These are phyloP conservation scores for Trematocara unimaculatum DNA, from an alignment of 2,113 vertebrate species.

Conservation along the genomic window DNA sequence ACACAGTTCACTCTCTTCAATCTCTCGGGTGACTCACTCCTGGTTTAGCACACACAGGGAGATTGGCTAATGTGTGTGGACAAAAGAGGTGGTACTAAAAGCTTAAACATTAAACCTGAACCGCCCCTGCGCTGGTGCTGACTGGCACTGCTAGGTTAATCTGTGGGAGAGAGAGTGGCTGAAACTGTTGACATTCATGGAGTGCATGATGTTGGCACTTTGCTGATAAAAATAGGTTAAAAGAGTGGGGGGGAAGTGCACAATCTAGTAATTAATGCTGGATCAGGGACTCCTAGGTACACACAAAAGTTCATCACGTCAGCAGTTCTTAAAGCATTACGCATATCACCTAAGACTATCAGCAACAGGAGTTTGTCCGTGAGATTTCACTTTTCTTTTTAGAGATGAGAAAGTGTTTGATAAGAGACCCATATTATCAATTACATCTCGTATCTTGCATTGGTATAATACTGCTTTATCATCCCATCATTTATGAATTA, in stretches of 20 bases:
- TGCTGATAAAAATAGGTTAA: neutral
- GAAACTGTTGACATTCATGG: neutral
- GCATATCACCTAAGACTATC: neutral
- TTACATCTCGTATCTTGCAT: constrained; percentile 28
- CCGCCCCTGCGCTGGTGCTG: constrained; percentile 10
- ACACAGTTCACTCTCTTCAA: neutral
- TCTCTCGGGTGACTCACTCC: constrained; percentile 46
- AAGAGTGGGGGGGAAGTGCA: neutral
- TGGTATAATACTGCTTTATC: constrained; percentile 41
- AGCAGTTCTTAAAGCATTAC: neutral
- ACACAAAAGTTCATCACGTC: neutral
- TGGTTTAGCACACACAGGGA: neutral
- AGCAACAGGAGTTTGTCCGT: neutral
- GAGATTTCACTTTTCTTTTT: neutral
- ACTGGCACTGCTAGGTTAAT: constrained; percentile 37
- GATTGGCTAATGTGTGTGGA: constrained; percentile 4
- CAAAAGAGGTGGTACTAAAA: constrained; percentile 14
- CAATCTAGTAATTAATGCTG: neutral
- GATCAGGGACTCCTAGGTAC: neutral
- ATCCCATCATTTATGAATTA: constrained; percentile 32
- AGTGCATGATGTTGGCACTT: neutral
- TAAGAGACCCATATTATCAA: constrained; percentile 8
- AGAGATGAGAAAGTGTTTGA: neutral
- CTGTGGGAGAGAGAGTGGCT: neutral
- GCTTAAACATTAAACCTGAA: constrained; percentile 70